phyloP scores from a whole-genome alignment of 2,113 vertebrate species.

The Bos javanicus region DNA sequence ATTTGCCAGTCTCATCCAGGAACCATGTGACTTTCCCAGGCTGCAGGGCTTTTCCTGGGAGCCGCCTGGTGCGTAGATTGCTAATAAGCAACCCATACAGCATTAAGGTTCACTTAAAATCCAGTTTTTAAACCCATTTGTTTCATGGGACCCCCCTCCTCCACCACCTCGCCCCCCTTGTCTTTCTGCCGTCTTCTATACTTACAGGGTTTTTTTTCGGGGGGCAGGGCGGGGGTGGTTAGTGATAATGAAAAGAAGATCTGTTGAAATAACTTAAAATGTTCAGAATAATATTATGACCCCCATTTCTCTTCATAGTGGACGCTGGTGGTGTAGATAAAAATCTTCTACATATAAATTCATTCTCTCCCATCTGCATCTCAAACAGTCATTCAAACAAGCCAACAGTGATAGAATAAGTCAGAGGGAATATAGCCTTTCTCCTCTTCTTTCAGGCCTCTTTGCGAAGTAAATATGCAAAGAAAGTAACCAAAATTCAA shows the following conservation, averaged over 20 bases:
- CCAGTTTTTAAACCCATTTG: not conserved
- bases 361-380: not conserved
- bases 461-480: not conserved
- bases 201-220: not conserved
- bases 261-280: not conserved
- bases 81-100: not conserved
- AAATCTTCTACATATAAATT: not conserved
- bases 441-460: not conserved
- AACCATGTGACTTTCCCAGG: not conserved
- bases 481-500: slow-evolving; percentile 5
- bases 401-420: not conserved
- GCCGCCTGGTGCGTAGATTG: not conserved
- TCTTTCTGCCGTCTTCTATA: not conserved
- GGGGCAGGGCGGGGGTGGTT: not conserved
- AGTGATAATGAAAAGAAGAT: not conserved
- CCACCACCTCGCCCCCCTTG: too few relatives aligned
- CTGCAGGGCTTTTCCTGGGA: not conserved
- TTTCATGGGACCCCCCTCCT: not conserved
- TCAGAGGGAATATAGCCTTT: not conserved
- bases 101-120: not conserved
- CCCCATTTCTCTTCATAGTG: not conserved
- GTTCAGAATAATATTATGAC: not conserved
- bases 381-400: not conserved
- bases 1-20: not conserved
- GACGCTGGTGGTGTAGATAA: not conserved